Evolutionary conservation across 2,113 vertebrate genomes (phyloP).

Genomic region (Rhea americana): DNA sequence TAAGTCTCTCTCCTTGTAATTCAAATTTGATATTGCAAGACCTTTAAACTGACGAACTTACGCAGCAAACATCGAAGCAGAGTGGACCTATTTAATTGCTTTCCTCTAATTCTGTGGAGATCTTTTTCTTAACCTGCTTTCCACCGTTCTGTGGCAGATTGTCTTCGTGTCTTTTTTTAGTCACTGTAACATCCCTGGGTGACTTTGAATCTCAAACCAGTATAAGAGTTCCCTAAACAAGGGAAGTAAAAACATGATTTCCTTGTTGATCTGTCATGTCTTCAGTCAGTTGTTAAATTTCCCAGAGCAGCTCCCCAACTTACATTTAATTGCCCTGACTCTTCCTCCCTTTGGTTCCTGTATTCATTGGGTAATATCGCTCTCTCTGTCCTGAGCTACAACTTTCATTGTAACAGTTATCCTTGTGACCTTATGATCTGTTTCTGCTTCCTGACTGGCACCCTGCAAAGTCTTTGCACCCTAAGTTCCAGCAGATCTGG

Average conservation of each 20-base stretch:
- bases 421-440: neutral
- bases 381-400: neutral
- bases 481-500: neutral
- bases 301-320: neutral
- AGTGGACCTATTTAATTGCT: neutral
- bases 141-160: neutral
- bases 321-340: neutral
- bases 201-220: neutral
- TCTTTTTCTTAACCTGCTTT: neutral
- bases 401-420: neutral
- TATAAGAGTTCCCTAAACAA: neutral
- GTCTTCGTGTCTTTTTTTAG: neutral
- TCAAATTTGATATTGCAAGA: neutral
- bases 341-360: neutral
- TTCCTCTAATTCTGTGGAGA: neutral
- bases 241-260: neutral
- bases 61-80: neutral
- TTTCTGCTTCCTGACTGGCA: neutral
- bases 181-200: neutral
- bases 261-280: neutral
- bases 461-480: neutral
- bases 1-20: slow-evolving; percentile 70
- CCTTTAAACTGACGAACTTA: neutral
- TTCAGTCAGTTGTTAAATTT: neutral
- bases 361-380: neutral